These are phyloP conservation scores for Homarus gammarus DNA, from an alignment of 2,888 invertebrate species.

Conservation along the genomic window DNA sequence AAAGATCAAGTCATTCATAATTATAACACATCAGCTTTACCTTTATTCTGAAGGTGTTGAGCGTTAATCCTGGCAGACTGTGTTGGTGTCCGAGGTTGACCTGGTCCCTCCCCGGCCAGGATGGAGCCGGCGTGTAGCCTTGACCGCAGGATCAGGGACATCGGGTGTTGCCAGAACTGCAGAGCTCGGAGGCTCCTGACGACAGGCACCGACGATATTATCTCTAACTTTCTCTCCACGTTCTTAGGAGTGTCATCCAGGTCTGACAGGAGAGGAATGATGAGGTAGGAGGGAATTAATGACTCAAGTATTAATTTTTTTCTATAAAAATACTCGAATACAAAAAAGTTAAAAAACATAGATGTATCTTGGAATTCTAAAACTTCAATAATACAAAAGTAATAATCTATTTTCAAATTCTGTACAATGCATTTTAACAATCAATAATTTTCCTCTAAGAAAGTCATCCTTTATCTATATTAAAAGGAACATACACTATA, in stretches of 20 bases:
- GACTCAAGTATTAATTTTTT: too few relatives aligned
- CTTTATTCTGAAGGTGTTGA: conserved; percentile 59
- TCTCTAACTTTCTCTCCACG: conserved; percentile 86
- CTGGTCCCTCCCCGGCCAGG: conserved; percentile 85
- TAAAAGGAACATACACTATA: too few relatives aligned
- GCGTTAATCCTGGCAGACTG: conserved; percentile 65
- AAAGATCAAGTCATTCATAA: not conserved
- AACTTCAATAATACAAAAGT: too few relatives aligned
- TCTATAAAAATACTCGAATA: too few relatives aligned
- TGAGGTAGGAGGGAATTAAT: too few relatives aligned
- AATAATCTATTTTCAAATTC: too few relatives aligned
- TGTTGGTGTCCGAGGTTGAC: conserved; percentile 77
- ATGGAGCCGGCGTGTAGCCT: conserved; percentile 90
- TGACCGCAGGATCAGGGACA: conserved; percentile 88
- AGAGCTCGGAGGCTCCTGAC: conserved; percentile 88
- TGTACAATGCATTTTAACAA: too few relatives aligned
- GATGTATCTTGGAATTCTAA: too few relatives aligned
- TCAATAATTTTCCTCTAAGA: too few relatives aligned
- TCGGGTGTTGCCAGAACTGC: conserved; percentile 88
- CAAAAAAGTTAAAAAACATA: too few relatives aligned
- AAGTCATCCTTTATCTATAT: too few relatives aligned
- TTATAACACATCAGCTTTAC: too few relatives aligned
- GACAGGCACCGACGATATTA: conserved; percentile 87
- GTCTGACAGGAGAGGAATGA: conserved; percentile 47
- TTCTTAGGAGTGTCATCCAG: conserved; percentile 80